Evolutionary conservation across 35 echinoderm and acorn worm species (phyloP).

Genomic region (Patiria miniata): DNA sequence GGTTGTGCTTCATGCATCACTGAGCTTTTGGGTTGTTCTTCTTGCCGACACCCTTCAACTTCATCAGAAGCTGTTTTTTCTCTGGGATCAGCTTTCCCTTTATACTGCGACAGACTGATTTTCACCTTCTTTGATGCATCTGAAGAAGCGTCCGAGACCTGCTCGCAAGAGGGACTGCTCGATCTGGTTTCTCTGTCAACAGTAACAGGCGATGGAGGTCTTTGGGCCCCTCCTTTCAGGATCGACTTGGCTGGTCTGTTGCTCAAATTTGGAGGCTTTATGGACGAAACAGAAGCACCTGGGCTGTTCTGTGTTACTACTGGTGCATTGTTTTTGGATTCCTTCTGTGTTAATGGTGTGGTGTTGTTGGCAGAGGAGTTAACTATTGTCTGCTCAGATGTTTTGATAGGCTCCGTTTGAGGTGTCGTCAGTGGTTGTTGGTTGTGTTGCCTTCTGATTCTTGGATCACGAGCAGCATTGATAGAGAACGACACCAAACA

Average conservation of each 20-base stretch:
- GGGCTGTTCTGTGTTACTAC: neutral
- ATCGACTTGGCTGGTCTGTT: neutral
- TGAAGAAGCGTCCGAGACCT: neutral
- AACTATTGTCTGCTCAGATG: neutral
- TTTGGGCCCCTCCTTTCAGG: conserved; percentile 14
- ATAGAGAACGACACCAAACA: conserved; percentile 11
- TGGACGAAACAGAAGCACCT: neutral
- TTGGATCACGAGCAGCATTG: conserved; percentile 1
- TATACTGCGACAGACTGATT: conserved; percentile 17
- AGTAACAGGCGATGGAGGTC: neutral
- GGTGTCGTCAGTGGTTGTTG: neutral
- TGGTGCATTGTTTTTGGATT: neutral
- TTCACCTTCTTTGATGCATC: conserved; percentile 22
- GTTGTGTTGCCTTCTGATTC: neutral
- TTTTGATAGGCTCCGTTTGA: neutral
- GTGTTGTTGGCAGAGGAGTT: neutral
- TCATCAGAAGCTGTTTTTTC: too few species aligned
- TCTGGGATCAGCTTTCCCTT: neutral
- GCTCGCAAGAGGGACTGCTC: neutral
- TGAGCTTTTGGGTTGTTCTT: neutral
- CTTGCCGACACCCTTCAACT: neutral
- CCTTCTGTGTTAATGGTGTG: neutral
- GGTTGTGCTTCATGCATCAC: neutral
- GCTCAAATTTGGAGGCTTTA: neutral
- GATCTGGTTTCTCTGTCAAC: neutral